These are phyloP conservation scores for Drosophila neutralis DNA, from an alignment of 2,888 invertebrate genomes.

Conservation along the genomic window DNA sequence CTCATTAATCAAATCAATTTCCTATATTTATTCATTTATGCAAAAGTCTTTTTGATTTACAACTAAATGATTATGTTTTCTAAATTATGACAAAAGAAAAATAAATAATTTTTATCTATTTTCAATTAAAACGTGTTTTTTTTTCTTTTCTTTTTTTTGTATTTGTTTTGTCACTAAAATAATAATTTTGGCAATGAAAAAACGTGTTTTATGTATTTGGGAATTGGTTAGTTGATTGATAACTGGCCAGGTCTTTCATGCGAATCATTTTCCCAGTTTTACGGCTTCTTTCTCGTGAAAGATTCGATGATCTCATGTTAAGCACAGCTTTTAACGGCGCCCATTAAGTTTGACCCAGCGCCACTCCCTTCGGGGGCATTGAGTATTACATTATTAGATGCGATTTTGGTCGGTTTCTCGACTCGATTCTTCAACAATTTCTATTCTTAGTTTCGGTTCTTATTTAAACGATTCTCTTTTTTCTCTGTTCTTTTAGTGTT, in stretches of 20 bases:
- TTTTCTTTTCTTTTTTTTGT: too few relatives aligned
- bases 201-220: neutral
- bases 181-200: neutral
- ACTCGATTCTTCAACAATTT: constrained; percentile 11
- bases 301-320: constrained; percentile 49
- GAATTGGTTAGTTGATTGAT: neutral
- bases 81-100: neutral
- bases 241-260: neutral
- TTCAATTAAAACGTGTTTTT: neutral
- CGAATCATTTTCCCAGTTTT: constrained; percentile 29
- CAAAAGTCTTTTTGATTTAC: too few relatives aligned
- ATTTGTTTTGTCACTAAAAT: neutral
- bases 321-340: constrained; percentile 11
- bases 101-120: neutral
- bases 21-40: neutral
- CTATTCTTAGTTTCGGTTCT: constrained; percentile 2
- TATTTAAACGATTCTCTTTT: constrained; percentile 14
- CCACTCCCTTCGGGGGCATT: constrained; percentile 35
- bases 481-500: constrained; percentile 16
- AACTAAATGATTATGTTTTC: neutral
- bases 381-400: constrained; percentile 19
- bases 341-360: constrained; percentile 26
- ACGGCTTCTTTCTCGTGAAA: constrained; percentile 5
- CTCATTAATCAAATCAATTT: neutral
- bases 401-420: neutral